A percentile compares a stretch with the other conserved stretches of the same genome.
phyloP scores from a whole-genome alignment of 2,113 vertebrate genomes.

The Narcine bancroftii region DNA sequence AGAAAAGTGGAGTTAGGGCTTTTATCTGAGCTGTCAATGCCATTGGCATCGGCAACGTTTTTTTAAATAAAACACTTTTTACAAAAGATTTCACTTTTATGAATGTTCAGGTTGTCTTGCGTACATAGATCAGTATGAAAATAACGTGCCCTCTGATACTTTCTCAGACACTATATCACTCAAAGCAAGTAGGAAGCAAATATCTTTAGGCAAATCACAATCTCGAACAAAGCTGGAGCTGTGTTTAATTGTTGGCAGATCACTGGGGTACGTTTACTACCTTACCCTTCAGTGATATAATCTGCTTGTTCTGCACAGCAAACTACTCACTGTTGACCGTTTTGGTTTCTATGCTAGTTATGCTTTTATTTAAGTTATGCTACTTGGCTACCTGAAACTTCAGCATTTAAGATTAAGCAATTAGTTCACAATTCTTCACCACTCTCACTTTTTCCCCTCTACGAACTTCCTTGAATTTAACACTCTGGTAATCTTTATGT shows the following conservation, averaged over 20 bases:
- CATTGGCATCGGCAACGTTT: slow-evolving; percentile 34
- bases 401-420: not conserved
- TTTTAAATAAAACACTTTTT: slow-evolving; percentile 29
- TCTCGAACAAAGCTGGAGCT: slow-evolving; percentile 5
- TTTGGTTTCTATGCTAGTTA: not conserved
- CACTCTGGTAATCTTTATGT: not conserved
- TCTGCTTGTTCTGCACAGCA: slow-evolving; percentile 6
- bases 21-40: slow-evolving; percentile 35
- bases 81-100: slow-evolving; percentile 31
- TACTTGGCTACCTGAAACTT: not conserved
- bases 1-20: slow-evolving; percentile 23
- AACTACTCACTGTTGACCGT: not conserved
- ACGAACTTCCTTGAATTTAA: not conserved
- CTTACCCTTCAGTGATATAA: not conserved
- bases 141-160: slow-evolving; percentile 3
- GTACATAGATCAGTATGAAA: slow-evolving; percentile 26
- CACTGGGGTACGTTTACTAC: slow-evolving; percentile 29
- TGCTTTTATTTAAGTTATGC: not conserved
- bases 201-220: not conserved
- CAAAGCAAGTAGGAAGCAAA: not conserved
- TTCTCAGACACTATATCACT: not conserved
- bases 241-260: not conserved
- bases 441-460: not conserved
- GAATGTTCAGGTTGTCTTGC: slow-evolving; percentile 33
- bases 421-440: not conserved